Evolutionary conservation across 2,113 vertebrate species (phyloP).

Genomic region (Ginglymostoma cirratum): DNA sequence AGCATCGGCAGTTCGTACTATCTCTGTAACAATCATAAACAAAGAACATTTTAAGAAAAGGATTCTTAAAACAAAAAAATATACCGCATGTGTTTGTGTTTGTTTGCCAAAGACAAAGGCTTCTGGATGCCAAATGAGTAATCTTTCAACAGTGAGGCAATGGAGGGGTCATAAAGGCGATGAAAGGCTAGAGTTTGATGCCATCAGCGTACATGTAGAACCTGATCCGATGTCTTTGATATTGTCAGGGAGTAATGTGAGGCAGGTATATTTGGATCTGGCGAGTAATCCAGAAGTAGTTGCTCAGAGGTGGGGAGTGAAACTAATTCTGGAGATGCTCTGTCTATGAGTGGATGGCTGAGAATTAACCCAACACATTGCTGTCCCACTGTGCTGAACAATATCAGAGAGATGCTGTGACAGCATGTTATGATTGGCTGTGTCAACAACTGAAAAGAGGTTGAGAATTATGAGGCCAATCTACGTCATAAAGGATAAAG

Average conservation of each 20-base stretch:
- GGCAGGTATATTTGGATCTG: background rate
- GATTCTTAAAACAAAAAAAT: background rate
- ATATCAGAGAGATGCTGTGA: background rate
- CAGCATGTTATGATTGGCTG: background rate
- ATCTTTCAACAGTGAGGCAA: background rate
- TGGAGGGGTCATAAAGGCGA: background rate
- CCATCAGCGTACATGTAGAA: background rate
- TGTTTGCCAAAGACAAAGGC: background rate
- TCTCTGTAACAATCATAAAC: too few relatives aligned
- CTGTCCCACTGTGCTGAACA: background rate
- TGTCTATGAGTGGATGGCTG: background rate
- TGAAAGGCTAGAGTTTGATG: background rate
- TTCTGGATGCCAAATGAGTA: background rate
- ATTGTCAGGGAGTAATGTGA: background rate
- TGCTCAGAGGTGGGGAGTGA: too few relatives aligned
- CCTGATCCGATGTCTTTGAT: background rate
- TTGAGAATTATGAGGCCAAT: background rate
- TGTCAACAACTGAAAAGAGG: background rate
- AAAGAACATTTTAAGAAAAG: background rate
- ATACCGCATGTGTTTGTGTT: background rate
- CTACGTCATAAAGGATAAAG: background rate
- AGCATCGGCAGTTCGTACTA: too few relatives aligned
- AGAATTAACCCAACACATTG: background rate
- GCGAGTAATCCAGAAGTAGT: background rate
- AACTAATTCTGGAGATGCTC: background rate